Conservation (phyloP, 2,797 vertebrate species). For the Macroramphosus scolopax region DNA sequence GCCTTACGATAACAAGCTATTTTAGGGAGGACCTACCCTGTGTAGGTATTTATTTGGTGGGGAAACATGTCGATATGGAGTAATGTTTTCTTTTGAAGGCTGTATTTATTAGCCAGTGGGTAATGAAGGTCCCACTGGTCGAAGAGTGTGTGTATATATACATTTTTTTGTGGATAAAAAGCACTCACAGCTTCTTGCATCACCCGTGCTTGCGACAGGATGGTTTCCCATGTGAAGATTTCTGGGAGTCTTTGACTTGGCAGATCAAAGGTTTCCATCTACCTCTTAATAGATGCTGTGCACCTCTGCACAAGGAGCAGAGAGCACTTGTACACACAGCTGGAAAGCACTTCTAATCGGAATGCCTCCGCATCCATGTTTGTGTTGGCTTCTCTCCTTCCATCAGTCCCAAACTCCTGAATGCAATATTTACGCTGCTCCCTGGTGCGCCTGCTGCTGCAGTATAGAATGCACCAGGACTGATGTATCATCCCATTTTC, state of each 20-base stretch:
- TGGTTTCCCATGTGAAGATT: conserved; percentile 41
- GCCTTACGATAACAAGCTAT: too few relatives aligned
- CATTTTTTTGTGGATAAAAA: conserved; percentile 20
- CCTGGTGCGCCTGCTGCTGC: too few relatives aligned
- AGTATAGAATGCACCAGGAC: too few relatives aligned
- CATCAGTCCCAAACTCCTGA: too few relatives aligned
- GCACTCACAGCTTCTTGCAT: conserved; percentile 28
- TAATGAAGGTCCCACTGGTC: conserved; percentile 22
- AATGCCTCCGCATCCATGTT: too few relatives aligned
- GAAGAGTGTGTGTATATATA: conserved; percentile 5
- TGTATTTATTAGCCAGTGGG: conserved; percentile 12
- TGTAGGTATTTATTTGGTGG: too few relatives aligned
- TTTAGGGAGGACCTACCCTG: too few relatives aligned
- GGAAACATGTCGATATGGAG: too few relatives aligned
- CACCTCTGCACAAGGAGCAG: conserved; percentile 24
- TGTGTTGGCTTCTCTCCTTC: too few relatives aligned
- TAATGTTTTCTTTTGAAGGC: too few relatives aligned
- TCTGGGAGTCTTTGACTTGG: conserved; percentile 48
- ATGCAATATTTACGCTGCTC: too few relatives aligned
- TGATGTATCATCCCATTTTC: too few relatives aligned
- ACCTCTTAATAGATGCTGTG: conserved; percentile 28
- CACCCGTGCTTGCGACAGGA: conserved; percentile 13
- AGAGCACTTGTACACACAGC: conserved; percentile 50
- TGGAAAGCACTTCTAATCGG: conserved; percentile 51
- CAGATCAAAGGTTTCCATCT: conserved; percentile 47